Evolutionary conservation across 2,797 vertebrate genomes (phyloP).

Genomic region (Phalanger gymnotis): DNA sequence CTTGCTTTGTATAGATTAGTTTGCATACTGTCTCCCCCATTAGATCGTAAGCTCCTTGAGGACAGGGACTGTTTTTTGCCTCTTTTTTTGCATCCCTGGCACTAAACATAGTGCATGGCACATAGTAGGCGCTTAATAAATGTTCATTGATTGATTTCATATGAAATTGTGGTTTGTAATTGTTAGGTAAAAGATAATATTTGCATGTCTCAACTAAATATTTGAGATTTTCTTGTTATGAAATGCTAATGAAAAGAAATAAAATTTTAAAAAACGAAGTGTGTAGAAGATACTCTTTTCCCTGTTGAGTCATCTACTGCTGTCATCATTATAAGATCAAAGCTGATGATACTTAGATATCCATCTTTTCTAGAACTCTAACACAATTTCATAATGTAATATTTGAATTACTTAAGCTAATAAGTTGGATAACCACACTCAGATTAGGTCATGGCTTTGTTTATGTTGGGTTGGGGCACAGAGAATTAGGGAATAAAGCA

Average conservation of each 20-base stretch:
- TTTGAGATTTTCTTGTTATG: background rate
- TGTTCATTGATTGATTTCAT: background rate
- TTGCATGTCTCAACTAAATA: background rate
- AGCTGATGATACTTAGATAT: background rate
- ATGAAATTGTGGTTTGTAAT: background rate
- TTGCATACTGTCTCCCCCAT: background rate
- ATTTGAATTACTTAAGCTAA: background rate
- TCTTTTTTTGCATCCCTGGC: background rate
- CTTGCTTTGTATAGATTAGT: background rate
- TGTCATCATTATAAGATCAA: background rate
- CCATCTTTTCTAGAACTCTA: background rate
- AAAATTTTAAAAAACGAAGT: background rate
- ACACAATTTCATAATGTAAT: background rate
- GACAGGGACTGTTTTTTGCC: background rate
- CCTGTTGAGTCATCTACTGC: background rate
- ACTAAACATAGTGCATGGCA: background rate
- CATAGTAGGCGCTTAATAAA: background rate
- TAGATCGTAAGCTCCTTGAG: background rate
- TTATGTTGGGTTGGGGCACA: background rate
- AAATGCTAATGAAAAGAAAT: background rate
- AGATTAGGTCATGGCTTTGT: background rate
- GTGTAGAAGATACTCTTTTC: background rate
- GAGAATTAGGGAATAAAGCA: background rate
- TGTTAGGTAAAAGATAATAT: background rate
- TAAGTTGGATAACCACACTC: background rate